Percentiles rank a stretch among this genome's conserved stretches.
phyloP scores from a whole-genome alignment of 2,888 invertebrate genomes.

The Zeuzera pyrina region DNA sequence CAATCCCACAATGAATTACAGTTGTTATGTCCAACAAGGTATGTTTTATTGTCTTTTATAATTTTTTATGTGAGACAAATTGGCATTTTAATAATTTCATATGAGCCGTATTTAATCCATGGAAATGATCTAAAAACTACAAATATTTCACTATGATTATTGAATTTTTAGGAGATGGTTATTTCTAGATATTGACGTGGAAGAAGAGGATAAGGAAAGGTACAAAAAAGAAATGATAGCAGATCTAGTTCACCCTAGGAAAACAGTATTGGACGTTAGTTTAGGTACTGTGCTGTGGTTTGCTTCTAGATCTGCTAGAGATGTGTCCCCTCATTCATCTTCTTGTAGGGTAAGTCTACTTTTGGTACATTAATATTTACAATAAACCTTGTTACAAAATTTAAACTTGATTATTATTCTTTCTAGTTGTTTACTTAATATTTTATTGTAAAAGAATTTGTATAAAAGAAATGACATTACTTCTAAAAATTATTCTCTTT shows the following conservation, averaged over 20 bases:
- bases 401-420: no score
- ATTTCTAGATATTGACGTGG: slow-evolving; percentile 85
- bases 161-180: slow-evolving; percentile 85
- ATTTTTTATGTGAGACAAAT: no score
- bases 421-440: no score
- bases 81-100: no score
- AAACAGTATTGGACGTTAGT: slow-evolving; percentile 95
- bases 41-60: slow-evolving; percentile 5
- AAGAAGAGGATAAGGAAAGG: slow-evolving; percentile 75
- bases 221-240: slow-evolving; percentile 74
- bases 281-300: slow-evolving; percentile 98
- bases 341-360: slow-evolving; percentile 76
- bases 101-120: no score
- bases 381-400: no score
- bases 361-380: no score
- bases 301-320: slow-evolving; percentile 78
- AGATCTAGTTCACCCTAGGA: slow-evolving; percentile 87
- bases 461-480: not conserved
- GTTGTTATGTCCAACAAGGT: slow-evolving; percentile 76
- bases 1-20: slow-evolving; percentile 80
- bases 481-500: slow-evolving; percentile 1
- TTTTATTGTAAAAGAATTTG: slow-evolving; percentile 1
- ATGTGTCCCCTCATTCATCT: no score
- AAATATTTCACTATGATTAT: no score
- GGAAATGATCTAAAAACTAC: no score